Percentiles rank a stretch among this genome's conserved stretches.
These are phyloP conservation scores for Meloidogyne floridensis DNA, from an alignment of 1,140 invertebrate genomes.

Conservation along the genomic window DNA sequence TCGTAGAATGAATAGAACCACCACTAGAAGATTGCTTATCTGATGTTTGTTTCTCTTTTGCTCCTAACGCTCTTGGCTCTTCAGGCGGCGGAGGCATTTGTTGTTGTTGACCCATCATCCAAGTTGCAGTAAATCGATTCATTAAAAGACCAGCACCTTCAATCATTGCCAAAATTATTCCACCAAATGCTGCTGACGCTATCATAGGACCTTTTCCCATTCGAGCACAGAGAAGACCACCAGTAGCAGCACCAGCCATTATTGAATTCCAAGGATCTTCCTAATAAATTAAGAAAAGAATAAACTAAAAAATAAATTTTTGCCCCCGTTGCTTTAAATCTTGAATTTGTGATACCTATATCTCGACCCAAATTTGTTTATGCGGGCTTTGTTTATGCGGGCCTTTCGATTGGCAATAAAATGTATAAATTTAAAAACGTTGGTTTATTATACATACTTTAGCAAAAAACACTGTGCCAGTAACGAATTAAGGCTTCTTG, in stretches of 20 bases:
- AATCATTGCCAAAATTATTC: slow-evolving; percentile 87
- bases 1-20: not conserved
- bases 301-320: too few species aligned
- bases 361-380: too few species aligned
- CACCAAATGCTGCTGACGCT: slow-evolving; percentile 90
- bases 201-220: slow-evolving; percentile 88
- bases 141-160: slow-evolving; percentile 90
- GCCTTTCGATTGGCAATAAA: too few species aligned
- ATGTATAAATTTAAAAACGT: too few species aligned
- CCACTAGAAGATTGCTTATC: not conserved
- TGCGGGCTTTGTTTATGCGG: too few species aligned
- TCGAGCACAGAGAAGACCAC: slow-evolving; percentile 76
- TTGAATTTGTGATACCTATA: too few species aligned
- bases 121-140: slow-evolving; percentile 40
- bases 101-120: not conserved
- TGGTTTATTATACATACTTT: too few species aligned
- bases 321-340: too few species aligned
- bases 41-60: not conserved
- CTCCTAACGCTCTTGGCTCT: not conserved
- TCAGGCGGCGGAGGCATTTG: not conserved
- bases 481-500: too few species aligned
- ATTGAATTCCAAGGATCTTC: slow-evolving; percentile 78
- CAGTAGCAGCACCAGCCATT: slow-evolving; percentile 89
- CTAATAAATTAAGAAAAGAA: slow-evolving; percentile 55
- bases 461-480: too few species aligned